A percentile compares a stretch with the other conserved stretches of the same genome.
phyloP scores from a whole-genome alignment of 2,888 invertebrate species.

The Dicyrtomina minuta region DNA sequence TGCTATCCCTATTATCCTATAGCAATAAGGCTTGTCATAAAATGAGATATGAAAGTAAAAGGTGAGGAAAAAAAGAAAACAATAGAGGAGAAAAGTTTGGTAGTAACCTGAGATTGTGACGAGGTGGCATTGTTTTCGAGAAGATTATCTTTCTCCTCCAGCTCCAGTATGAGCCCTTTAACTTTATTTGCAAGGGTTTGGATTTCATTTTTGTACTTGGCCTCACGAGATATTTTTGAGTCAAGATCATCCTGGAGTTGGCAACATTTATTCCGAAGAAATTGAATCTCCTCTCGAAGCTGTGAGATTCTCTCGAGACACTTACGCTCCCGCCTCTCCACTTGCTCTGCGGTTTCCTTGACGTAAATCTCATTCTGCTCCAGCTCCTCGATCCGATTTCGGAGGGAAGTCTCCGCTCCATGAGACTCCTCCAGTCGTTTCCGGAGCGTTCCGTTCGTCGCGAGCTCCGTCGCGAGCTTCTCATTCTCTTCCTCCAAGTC shows the following conservation, averaged over 20 bases:
- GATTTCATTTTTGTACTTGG: slow-evolving; percentile 50
- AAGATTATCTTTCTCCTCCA: slow-evolving; percentile 51
- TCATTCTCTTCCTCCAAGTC: slow-evolving; percentile 59
- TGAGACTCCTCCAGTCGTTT: slow-evolving; percentile 47
- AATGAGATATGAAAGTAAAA: too few relatives aligned
- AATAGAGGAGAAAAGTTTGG: too few relatives aligned
- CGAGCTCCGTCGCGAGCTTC: slow-evolving; percentile 44
- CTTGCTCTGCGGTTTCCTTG: slow-evolving; percentile 37
- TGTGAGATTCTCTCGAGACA: slow-evolving; percentile 47
- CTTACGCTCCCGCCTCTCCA: slow-evolving; percentile 46
- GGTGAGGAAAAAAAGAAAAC: too few relatives aligned
- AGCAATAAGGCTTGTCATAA: too few relatives aligned
- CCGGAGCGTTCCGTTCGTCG: slow-evolving; percentile 36
- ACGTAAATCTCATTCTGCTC: slow-evolving; percentile 62
- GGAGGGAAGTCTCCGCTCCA: slow-evolving; percentile 63
- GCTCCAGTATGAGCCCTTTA: slow-evolving; percentile 42
- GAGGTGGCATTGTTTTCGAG: slow-evolving; percentile 39
- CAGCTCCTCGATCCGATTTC: slow-evolving; percentile 65
- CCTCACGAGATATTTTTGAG: slow-evolving; percentile 35
- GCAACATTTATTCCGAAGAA: slow-evolving; percentile 49
- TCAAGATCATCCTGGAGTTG: slow-evolving; percentile 52
- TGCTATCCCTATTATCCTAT: too few relatives aligned
- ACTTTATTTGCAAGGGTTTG: slow-evolving; percentile 46
- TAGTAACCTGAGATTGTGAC: slow-evolving; percentile 24
- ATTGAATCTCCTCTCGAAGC: slow-evolving; percentile 50